A percentile compares a stretch with the other conserved stretches of the same genome.
Evolutionary conservation across 2,888 invertebrate species (phyloP).

Genomic region (Orthonevra nobilis): DNA sequence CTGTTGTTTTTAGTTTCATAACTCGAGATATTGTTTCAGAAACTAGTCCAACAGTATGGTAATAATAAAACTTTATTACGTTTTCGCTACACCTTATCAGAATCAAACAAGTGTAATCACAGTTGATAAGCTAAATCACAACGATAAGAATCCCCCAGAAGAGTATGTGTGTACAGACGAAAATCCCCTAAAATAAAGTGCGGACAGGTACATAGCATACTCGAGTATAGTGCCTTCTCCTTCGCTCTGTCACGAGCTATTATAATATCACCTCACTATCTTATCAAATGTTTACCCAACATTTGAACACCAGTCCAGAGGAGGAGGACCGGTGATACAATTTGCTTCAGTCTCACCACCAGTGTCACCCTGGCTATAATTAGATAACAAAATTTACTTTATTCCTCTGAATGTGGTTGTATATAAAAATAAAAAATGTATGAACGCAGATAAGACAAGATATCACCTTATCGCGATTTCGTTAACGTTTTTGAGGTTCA

Average conservation of each 20-base stretch:
- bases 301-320: slow-evolving; percentile 26
- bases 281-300: slow-evolving; percentile 55
- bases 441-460: slow-evolving; percentile 51
- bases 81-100: slow-evolving; percentile 14
- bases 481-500: slow-evolving; percentile 5
- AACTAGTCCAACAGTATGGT: not conserved
- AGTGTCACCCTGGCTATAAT: not conserved
- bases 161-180: not conserved
- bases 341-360: not conserved
- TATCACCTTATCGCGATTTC: slow-evolving; percentile 52
- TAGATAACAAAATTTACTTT: slow-evolving; percentile 60
- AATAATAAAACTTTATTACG: not conserved
- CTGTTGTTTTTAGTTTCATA: too few species aligned
- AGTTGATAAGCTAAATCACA: slow-evolving; percentile 12
- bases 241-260: not conserved
- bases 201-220: slow-evolving; percentile 57
- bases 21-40: too few species aligned
- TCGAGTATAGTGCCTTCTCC: too few species aligned
- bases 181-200: not conserved
- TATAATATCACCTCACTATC: slow-evolving; percentile 35
- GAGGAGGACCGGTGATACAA: not conserved
- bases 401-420: slow-evolving; percentile 36
- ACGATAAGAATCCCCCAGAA: not conserved
- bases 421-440: slow-evolving; percentile 49
- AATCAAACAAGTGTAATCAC: slow-evolving; percentile 42